Evolutionary conservation across 23 tunicate genomes (phyloP).

Genomic region (Botrylloides violaceus): DNA sequence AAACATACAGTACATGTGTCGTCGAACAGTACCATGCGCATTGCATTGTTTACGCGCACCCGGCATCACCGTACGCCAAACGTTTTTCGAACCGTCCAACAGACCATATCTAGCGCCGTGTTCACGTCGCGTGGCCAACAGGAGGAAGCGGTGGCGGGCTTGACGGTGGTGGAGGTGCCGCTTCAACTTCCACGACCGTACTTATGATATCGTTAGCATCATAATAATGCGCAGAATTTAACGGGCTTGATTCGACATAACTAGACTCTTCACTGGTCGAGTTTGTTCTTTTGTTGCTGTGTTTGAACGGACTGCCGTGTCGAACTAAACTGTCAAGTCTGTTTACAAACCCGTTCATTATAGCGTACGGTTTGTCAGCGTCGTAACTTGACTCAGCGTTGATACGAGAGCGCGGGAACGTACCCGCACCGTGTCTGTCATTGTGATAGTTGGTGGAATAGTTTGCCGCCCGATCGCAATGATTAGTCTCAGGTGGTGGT

Average conservation of each 20-base stretch:
- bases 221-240: background rate
- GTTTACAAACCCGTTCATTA: constrained; percentile 8
- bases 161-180: constrained; percentile 14
- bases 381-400: background rate
- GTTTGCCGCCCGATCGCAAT: background rate
- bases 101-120: background rate
- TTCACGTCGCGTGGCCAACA: background rate
- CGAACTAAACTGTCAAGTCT: background rate
- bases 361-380: constrained; percentile 9
- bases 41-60: too few species aligned
- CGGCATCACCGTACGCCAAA: too few species aligned
- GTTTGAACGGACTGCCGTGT: background rate
- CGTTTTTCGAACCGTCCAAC: too few species aligned
- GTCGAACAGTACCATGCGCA: too few species aligned
- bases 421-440: too few species aligned
- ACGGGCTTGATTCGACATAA: constrained; percentile 17
- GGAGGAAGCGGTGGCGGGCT: constrained; percentile 15
- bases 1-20: too few species aligned
- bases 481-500: background rate
- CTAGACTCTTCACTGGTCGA: constrained; percentile 6
- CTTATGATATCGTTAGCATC: background rate
- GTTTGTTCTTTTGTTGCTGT: background rate
- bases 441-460: background rate
- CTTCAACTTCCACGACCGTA: background rate
- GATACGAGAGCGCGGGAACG: background rate